Evolutionary conservation across 2,888 invertebrate genomes (phyloP).

Genomic region (Heliconius aoede): DNA sequence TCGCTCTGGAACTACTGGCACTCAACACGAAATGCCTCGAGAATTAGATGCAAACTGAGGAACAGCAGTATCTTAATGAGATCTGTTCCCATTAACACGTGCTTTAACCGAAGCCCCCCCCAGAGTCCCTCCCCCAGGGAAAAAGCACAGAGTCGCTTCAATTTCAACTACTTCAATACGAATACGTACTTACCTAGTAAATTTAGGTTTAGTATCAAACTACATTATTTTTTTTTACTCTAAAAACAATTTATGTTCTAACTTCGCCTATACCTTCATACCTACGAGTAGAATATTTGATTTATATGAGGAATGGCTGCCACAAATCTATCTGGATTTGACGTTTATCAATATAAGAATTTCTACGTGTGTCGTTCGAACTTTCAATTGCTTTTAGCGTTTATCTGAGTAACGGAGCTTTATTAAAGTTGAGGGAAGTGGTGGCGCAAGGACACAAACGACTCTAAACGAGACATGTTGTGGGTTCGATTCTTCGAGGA

Average conservation of each 20-base stretch:
- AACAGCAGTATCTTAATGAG: too few relatives aligned
- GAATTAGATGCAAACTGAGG: too few relatives aligned
- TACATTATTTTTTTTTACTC: background rate
- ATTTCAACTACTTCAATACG: too few relatives aligned
- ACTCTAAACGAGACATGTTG: background rate
- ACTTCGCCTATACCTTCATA: background rate
- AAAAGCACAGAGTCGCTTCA: too few relatives aligned
- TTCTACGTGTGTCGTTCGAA: conserved; percentile 23
- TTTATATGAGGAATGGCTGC: conserved; percentile 20
- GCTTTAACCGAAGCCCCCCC: too few relatives aligned
- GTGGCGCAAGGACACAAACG: too few relatives aligned
- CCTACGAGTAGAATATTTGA: conserved; percentile 9
- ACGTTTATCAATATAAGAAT: conserved; percentile 25
- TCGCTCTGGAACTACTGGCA: too few relatives aligned
- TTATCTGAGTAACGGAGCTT: background rate
- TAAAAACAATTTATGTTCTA: background rate
- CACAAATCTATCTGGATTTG: conserved; percentile 24
- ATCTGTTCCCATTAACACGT: too few relatives aligned
- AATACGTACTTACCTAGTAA: too few relatives aligned
- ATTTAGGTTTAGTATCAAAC: too few relatives aligned
- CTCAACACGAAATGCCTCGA: too few relatives aligned
- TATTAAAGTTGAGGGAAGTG: background rate
- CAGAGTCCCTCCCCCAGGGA: too few relatives aligned
- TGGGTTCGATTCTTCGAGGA: background rate
- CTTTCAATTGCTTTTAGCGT: conserved; percentile 15